Evolutionary conservation across 2,888 invertebrate genomes (phyloP).

Genomic region (Parelbella ahira): DNA sequence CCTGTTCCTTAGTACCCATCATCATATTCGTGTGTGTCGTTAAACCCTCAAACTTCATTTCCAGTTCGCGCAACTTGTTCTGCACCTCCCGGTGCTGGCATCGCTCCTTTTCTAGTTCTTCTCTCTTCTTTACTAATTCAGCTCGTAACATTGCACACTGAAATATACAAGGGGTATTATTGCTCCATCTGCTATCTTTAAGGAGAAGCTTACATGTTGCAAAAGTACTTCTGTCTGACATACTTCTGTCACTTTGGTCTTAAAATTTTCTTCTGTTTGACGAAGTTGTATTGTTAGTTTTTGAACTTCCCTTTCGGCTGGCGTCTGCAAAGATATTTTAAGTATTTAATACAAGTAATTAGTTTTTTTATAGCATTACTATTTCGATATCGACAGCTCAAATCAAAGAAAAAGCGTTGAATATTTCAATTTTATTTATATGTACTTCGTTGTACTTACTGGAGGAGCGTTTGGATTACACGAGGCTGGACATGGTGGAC

Average conservation of each 20-base stretch:
- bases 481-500: slow-evolving; percentile 67
- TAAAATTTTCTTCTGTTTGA: slow-evolving; percentile 84
- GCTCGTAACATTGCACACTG: slow-evolving; percentile 67
- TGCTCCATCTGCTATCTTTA: too few relatives aligned
- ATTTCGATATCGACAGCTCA: too few relatives aligned
- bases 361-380: too few relatives aligned
- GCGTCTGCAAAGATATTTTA: slow-evolving; percentile 47
- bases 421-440: too few relatives aligned
- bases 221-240: too few relatives aligned
- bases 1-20: slow-evolving; percentile 81
- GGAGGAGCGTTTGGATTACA: slow-evolving; percentile 67
- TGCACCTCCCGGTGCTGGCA: slow-evolving; percentile 78
- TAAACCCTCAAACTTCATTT: slow-evolving; percentile 57
- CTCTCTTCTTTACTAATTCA: slow-evolving; percentile 66
- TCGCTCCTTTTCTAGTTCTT: slow-evolving; percentile 80
- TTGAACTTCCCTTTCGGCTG: slow-evolving; percentile 78
- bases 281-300: slow-evolving; percentile 82
- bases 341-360: too few relatives aligned
- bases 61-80: slow-evolving; percentile 59
- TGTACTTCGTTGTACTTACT: too few relatives aligned
- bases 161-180: slow-evolving; percentile 3
- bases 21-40: slow-evolving; percentile 61
- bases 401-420: too few relatives aligned
- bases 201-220: too few relatives aligned
- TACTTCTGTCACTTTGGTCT: slow-evolving; percentile 84